Conservation (phyloP, 2,797 vertebrate species). For the Leptodactylus fallax region DNA sequence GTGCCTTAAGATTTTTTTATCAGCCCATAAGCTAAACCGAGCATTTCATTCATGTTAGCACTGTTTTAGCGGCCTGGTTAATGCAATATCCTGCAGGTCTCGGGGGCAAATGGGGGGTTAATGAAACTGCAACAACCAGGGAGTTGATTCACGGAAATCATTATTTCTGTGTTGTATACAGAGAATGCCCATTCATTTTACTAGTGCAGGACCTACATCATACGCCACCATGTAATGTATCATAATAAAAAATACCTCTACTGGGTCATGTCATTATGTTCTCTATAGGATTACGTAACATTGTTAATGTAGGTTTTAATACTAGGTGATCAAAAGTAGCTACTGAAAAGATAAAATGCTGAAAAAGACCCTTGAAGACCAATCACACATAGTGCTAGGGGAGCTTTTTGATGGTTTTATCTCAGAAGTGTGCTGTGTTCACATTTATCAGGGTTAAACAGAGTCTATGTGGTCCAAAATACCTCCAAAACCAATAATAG, state of each 20-base stretch:
- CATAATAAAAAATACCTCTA: neutral
- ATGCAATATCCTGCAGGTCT: constrained; percentile 1
- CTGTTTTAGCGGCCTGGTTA: neutral
- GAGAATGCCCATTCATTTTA: neutral
- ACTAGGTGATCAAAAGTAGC: neutral
- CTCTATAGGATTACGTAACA: neutral
- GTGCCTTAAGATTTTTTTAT: neutral
- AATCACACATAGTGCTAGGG: neutral
- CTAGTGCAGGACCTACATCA: neutral
- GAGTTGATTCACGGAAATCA: neutral
- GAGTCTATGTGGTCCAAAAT: too few species aligned
- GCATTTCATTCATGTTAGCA: neutral
- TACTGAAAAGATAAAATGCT: neutral
- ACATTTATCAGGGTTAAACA: too few species aligned
- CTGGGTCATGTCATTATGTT: neutral
- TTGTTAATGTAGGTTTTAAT: neutral
- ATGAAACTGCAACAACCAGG: neutral
- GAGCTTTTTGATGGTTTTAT: too few species aligned
- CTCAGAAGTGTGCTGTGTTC: too few species aligned
- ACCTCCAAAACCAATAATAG: too few species aligned
- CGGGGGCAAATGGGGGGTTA: constrained; percentile 14
- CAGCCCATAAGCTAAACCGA: neutral
- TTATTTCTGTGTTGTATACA: neutral
- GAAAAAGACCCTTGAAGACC: neutral
- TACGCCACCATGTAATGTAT: neutral